phyloP scores from a whole-genome alignment of 2,113 vertebrate genomes.

The Coregonus clupeaformis region DNA sequence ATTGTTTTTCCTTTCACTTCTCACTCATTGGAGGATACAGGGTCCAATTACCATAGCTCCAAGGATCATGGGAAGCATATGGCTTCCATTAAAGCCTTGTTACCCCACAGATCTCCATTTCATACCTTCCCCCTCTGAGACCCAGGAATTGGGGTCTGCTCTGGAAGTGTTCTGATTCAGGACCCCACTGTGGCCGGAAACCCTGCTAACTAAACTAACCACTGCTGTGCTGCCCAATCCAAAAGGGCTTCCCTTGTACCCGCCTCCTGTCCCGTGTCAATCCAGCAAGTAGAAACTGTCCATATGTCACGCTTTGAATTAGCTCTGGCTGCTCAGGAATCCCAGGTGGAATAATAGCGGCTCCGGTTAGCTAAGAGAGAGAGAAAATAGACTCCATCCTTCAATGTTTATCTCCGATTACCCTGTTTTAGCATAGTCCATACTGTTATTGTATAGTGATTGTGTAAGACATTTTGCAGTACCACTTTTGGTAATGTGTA shows the following conservation, averaged over 20 bases:
- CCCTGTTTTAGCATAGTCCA: neutral
- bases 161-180: constrained; percentile 45
- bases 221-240: constrained; percentile 23
- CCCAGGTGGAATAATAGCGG: constrained; percentile 20
- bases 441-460: neutral
- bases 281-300: constrained; percentile 36
- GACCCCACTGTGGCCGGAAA: constrained; percentile 33
- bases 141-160: constrained; percentile 49
- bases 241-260: constrained; percentile 10
- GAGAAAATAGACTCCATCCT: neutral
- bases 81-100: constrained; percentile 65
- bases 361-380: constrained; percentile 15
- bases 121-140: constrained; percentile 58
- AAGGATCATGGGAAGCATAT: constrained; percentile 62
- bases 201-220: constrained; percentile 42
- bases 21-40: constrained; percentile 50
- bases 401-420: constrained; percentile 23
- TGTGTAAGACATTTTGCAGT: neutral
- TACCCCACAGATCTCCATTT: constrained; percentile 59
- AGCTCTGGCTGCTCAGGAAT: constrained; percentile 10
- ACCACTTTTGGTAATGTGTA: neutral
- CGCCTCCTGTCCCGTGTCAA: constrained; percentile 1
- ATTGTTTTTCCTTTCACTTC: constrained; percentile 55
- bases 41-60: constrained; percentile 28
- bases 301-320: constrained; percentile 36